phyloP scores from a whole-genome alignment of 1,140 invertebrate species.

The Brachionus manjavacas region DNA sequence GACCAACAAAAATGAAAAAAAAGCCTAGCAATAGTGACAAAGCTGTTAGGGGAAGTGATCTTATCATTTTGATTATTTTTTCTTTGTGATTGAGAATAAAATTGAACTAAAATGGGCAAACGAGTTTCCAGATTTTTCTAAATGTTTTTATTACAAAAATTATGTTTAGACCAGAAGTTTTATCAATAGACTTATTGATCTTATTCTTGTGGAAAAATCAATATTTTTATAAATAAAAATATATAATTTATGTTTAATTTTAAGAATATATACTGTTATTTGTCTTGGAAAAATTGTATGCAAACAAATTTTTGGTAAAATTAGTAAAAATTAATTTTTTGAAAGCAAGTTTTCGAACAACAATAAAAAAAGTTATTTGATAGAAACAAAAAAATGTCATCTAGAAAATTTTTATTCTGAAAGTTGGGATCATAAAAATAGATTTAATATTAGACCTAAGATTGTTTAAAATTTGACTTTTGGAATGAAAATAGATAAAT shows the following conservation, averaged over 20 bases:
- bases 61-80: conserved; percentile 47
- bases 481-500: no score
- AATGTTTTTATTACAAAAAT: not conserved
- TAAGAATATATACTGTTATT: not conserved
- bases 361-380: no score
- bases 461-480: no score
- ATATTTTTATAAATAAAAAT: not conserved
- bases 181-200: not conserved
- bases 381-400: no score
- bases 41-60: conserved; percentile 77
- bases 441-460: no score
- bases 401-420: no score
- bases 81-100: not conserved
- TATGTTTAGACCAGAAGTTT: not conserved
- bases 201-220: not conserved
- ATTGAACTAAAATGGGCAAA: not conserved
- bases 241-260: not conserved
- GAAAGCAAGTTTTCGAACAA: no score
- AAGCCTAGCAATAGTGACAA: conserved; percentile 82
- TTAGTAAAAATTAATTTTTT: no score
- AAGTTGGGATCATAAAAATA: no score
- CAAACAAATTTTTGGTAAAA: not conserved
- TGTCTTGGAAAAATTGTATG: not conserved
- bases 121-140: not conserved
- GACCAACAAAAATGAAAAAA: conserved; percentile 90